Percentiles rank a stretch among this genome's conserved stretches.
Evolutionary conservation across 2,888 invertebrate genomes (phyloP).

Genomic region (Synergus gifuensis): DNA sequence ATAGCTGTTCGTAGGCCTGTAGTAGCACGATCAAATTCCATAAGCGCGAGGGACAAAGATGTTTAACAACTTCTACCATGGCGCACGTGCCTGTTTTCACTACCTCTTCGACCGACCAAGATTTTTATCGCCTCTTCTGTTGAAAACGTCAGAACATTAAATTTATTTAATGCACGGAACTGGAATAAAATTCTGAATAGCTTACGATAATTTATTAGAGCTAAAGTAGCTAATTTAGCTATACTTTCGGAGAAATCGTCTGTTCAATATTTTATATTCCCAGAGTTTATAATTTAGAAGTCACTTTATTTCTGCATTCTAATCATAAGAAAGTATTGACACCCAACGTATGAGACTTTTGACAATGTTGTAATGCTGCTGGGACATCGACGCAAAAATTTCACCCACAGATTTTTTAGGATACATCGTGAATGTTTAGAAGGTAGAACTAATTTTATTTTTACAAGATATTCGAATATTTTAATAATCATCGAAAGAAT

Average conservation of each 20-base stretch:
- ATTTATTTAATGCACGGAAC: background rate
- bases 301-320: background rate
- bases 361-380: no score
- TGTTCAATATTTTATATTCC: background rate
- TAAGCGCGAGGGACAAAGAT: conserved; percentile 60
- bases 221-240: background rate
- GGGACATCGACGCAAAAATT: no score
- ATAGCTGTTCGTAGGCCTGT: conserved; percentile 67
- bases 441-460: background rate
- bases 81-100: conserved; percentile 22
- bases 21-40: conserved; percentile 66
- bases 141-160: background rate
- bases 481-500: background rate
- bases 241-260: background rate
- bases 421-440: background rate
- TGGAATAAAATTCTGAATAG: background rate
- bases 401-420: background rate
- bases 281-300: background rate
- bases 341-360: no score
- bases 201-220: background rate
- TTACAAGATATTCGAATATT: background rate
- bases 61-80: conserved; percentile 41
- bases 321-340: background rate
- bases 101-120: background rate
- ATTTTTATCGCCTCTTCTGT: conserved; percentile 1